Conservation (phyloP, 2,797 vertebrate genomes). For the Acanthornis magna region DNA sequence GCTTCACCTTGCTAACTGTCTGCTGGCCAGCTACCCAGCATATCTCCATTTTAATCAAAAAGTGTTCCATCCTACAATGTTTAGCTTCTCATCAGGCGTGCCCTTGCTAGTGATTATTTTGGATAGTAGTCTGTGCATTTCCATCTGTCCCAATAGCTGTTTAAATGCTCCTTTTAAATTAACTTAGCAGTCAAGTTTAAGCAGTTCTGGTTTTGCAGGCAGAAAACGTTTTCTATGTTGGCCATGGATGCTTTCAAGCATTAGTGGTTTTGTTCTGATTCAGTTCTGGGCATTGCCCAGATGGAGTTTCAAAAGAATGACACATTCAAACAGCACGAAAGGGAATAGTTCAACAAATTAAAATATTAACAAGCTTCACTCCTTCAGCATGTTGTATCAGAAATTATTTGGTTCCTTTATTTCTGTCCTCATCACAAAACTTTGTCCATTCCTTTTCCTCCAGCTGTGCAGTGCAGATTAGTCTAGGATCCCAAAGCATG, state of each 20-base stretch:
- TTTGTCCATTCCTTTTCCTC: neutral
- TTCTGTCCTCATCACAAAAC: neutral
- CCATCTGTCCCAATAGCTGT: neutral
- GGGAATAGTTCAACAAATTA: conserved; percentile 5
- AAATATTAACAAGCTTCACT: conserved; percentile 22
- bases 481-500: neutral
- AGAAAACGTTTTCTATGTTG: neutral
- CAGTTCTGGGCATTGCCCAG: conserved; percentile 9
- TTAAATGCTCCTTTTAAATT: conserved; percentile 17
- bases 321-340: neutral
- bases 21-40: neutral
- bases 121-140: neutral
- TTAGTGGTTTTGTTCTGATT: neutral
- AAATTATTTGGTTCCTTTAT: neutral
- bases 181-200: conserved; percentile 1
- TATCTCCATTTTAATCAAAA: neutral
- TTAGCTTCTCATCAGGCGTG: neutral
- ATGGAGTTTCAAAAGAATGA: conserved; percentile 7
- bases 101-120: neutral
- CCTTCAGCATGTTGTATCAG: neutral
- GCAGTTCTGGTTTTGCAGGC: neutral
- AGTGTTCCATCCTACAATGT: neutral
- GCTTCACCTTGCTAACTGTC: neutral
- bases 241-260: neutral
- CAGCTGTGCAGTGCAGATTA: neutral